Percentiles rank a stretch among this genome's conserved stretches.
phyloP scores from a whole-genome alignment of 1,140 invertebrate genomes.

The Onthophagus taurus region DNA sequence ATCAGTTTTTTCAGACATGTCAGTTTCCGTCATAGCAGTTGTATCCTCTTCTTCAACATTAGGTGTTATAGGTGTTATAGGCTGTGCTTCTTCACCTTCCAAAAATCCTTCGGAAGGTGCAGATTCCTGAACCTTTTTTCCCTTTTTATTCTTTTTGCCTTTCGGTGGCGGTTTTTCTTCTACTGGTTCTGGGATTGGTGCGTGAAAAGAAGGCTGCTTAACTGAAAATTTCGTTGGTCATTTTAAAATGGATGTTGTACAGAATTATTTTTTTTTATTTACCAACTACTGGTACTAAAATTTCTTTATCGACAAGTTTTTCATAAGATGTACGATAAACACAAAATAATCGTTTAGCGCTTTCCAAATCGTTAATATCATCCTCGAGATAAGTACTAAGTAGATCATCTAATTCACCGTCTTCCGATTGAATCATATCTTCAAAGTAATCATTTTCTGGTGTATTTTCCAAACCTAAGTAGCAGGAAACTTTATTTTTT shows the following conservation, averaged over 20 bases:
- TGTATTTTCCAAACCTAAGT: conserved; percentile 35
- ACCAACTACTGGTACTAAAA: conserved; percentile 39
- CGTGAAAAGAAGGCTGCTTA: neutral
- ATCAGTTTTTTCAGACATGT: neutral
- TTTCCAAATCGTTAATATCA: conserved; percentile 26
- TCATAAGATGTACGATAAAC: conserved; percentile 39
- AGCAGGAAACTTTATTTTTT: conserved; percentile 33
- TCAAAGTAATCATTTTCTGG: conserved; percentile 36
- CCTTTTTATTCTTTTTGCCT: conserved; percentile 19
- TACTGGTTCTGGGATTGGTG: conserved; percentile 10
- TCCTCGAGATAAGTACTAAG: conserved; percentile 35
- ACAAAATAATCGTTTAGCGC: conserved; percentile 35
- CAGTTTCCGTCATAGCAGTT: neutral
- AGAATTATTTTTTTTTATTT: no score
- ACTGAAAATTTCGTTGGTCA: conserved; percentile 3
- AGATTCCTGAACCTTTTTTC: no score
- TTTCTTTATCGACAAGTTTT: conserved; percentile 39
- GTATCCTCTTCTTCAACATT: neutral
- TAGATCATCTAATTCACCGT: conserved; percentile 35
- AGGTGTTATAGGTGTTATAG: neutral
- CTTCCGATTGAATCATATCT: conserved; percentile 36
- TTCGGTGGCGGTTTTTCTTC: conserved; percentile 14
- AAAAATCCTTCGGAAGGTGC: conserved; percentile 3
- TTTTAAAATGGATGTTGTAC: neutral
- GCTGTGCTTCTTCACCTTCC: conserved; percentile 19